Percentiles rank a stretch among this genome's conserved stretches.
phyloP scores from a whole-genome alignment of 2,113 vertebrate genomes.

The Heliornis fulica region DNA sequence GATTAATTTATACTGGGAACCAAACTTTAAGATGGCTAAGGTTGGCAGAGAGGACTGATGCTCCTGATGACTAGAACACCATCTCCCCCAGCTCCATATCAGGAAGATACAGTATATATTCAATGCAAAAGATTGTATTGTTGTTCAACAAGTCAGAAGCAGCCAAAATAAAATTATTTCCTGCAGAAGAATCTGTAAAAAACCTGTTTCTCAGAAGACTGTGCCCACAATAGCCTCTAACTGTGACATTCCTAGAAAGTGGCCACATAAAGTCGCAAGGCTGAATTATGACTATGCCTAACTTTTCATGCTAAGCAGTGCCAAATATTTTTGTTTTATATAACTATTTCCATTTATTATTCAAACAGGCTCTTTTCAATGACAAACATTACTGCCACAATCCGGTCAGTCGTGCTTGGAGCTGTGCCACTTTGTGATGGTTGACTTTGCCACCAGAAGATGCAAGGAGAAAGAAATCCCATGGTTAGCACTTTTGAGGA shows the following conservation, averaged over 20 bases:
- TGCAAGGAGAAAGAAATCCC: not conserved
- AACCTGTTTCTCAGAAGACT: not conserved
- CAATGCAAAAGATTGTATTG: not conserved
- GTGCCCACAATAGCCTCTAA: not conserved
- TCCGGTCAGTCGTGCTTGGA: not conserved
- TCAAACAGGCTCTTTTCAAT: not conserved
- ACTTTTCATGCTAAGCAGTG: not conserved
- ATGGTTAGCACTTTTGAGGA: not conserved
- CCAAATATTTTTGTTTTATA: not conserved
- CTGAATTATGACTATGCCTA: not conserved
- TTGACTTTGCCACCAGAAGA: not conserved
- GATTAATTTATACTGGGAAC: not conserved
- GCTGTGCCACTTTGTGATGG: not conserved
- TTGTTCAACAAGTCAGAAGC: not conserved
- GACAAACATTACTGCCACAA: not conserved
- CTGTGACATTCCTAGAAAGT: not conserved
- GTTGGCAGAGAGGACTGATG: not conserved
- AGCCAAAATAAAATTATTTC: not conserved
- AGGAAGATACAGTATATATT: not conserved
- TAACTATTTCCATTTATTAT: not conserved
- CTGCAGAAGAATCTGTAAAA: not conserved
- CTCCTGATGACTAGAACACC: not conserved
- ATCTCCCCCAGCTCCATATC: not conserved
- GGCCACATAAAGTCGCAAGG: not conserved
- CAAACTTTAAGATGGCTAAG: not conserved